These are phyloP conservation scores for Azemiops feae DNA, from an alignment of 2,113 vertebrate species.

Conservation along the genomic window DNA sequence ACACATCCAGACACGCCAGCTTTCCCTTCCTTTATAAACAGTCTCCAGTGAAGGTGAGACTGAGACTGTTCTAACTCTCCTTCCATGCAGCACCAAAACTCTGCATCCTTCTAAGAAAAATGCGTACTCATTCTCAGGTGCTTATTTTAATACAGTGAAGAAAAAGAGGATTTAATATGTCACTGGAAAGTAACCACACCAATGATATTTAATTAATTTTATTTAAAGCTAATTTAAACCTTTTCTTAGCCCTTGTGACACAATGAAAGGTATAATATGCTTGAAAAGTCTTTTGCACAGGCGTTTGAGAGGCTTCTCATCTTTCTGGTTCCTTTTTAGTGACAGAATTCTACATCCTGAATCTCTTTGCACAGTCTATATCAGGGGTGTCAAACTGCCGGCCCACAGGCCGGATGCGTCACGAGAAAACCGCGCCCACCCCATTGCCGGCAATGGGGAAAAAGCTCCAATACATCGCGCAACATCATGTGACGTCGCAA, in stretches of 20 bases:
- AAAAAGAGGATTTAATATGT: not conserved
- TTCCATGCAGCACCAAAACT: not conserved
- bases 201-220: not conserved
- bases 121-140: not conserved
- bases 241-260: not conserved
- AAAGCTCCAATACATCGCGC: no score
- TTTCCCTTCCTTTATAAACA: not conserved
- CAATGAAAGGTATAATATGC: not conserved
- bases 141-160: not conserved
- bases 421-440: no score
- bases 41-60: not conserved
- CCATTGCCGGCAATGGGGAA: no score
- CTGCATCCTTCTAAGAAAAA: not conserved
- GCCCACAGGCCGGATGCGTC: no score
- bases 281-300: not conserved
- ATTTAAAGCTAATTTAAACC: not conserved
- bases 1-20: not conserved
- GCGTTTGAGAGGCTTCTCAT: not conserved
- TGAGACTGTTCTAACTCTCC: not conserved
- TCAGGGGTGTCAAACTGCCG: no score
- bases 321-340: not conserved
- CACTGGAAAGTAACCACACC: not conserved
- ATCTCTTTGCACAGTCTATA: not conserved
- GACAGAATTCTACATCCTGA: not conserved
- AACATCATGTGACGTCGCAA: no score